phyloP scores from a whole-genome alignment of 2,797 vertebrate genomes.

The Agapornis canus region DNA sequence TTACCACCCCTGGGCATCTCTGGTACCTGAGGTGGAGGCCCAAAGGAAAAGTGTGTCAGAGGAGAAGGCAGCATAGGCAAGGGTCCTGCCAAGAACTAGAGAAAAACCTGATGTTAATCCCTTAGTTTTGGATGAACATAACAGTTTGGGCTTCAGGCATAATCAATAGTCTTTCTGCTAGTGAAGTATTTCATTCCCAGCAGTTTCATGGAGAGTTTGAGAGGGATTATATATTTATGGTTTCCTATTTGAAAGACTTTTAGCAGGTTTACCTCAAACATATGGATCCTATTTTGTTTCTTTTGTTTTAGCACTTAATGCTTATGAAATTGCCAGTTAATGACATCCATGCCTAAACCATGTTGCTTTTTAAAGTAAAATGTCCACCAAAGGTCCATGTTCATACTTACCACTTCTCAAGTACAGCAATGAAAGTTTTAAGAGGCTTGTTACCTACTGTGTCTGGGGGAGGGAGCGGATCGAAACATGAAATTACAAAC shows the following conservation, averaged over 20 bases:
- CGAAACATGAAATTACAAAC: neutral
- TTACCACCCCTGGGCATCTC: rapidly evolving
- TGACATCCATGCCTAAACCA: conserved; percentile 62
- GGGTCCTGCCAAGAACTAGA: neutral
- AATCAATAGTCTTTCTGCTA: neutral
- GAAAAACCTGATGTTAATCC: neutral
- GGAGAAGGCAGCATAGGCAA: rapidly evolving
- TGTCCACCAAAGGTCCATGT: neutral
- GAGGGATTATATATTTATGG: conserved; percentile 52
- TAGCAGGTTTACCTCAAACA: conserved; percentile 52
- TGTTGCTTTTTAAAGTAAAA: conserved; percentile 34
- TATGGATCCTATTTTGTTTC: conserved; percentile 61
- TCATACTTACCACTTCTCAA: conserved; percentile 37
- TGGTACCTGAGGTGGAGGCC: neutral
- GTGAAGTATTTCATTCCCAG: neutral
- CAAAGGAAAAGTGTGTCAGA: neutral
- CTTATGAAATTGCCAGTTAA: conserved; percentile 62
- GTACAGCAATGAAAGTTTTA: conserved; percentile 1
- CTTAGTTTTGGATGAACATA: rapidly evolving
- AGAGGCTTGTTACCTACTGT: conserved; percentile 13
- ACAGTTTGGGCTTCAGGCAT: neutral
- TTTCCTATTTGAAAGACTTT: conserved; percentile 60
- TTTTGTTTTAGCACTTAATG: conserved; percentile 69
- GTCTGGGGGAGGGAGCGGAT: neutral
- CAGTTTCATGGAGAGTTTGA: neutral